Evolutionary conservation across 2,797 vertebrate species (phyloP).

Genomic region (Sebastes aleutianus): DNA sequence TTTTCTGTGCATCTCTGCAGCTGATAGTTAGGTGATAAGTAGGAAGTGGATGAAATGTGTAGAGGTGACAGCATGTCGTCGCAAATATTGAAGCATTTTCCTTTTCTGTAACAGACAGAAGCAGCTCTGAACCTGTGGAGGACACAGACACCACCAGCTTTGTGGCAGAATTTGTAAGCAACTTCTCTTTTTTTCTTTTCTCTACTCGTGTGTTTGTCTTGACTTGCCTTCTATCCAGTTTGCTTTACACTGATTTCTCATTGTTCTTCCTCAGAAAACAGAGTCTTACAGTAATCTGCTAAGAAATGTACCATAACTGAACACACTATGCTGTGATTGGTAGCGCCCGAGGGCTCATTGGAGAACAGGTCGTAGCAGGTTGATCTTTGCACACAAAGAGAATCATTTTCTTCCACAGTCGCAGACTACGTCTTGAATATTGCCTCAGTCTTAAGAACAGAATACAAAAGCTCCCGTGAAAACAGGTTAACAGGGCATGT

Average conservation of each 20-base stretch:
- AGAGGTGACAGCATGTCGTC: background rate
- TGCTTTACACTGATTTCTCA: conserved; percentile 40
- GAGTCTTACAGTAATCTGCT: conserved; percentile 50
- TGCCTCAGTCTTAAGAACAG: conserved; percentile 6
- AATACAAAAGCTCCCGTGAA: background rate
- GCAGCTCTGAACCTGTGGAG: conserved; percentile 90
- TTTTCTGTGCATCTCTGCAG: background rate
- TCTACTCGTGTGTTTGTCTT: conserved; percentile 1
- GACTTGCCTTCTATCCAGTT: conserved; percentile 19
- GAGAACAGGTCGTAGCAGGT: conserved; percentile 69
- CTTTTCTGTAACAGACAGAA: conserved; percentile 77
- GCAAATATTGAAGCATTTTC: background rate
- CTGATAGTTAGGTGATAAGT: background rate
- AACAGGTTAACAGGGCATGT: conserved; percentile 9
- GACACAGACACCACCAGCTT: conserved; percentile 95
- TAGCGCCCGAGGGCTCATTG: conserved; percentile 35
- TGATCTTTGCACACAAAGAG: conserved; percentile 20
- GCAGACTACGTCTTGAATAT: conserved; percentile 13
- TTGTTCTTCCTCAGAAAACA: conserved; percentile 26
- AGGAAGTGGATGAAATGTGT: background rate
- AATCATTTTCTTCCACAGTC: conserved; percentile 40
- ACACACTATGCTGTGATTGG: conserved; percentile 42
- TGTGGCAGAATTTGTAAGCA: conserved; percentile 85
- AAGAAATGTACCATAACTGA: conserved; percentile 52
- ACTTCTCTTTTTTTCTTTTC: background rate